Conservation (phyloP, 1,140 invertebrate species). For the Doryteuthis pealeii region DNA sequence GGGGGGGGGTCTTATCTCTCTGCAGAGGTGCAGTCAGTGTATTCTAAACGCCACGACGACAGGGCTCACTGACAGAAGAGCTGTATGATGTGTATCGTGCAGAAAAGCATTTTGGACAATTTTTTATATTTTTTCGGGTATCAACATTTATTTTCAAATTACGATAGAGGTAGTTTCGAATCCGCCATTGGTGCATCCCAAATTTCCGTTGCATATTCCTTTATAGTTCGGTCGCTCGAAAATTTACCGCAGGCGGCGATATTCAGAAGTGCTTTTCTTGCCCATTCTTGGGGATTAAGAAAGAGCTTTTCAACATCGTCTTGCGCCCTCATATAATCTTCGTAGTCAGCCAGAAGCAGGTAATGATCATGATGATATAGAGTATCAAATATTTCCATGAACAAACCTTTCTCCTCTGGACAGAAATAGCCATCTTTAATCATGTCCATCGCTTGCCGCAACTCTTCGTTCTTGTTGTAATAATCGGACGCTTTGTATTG, state of each 20-base stretch:
- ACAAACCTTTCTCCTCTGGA: conserved; percentile 84
- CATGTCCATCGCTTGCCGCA: conserved; percentile 91
- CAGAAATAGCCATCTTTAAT: conserved; percentile 94
- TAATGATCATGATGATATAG: conserved; percentile 94
- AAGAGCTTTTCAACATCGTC: conserved; percentile 82
- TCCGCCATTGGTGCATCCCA: conserved; percentile 78
- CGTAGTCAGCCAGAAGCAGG: conserved; percentile 89
- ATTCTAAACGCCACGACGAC: neutral
- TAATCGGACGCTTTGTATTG: conserved; percentile 88
- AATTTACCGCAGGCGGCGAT: conserved; percentile 98
- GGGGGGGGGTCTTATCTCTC: no score
- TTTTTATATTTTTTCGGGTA: neutral
- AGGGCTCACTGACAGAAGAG: neutral
- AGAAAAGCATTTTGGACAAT: no score
- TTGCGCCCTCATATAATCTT: conserved; percentile 89
- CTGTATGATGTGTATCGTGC: no score
- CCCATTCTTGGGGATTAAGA: conserved; percentile 88
- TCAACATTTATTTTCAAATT: neutral
- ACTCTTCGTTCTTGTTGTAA: conserved; percentile 84
- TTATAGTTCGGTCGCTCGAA: conserved; percentile 91
- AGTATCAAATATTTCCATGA: conserved; percentile 85
- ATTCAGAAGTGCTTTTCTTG: conserved; percentile 91
- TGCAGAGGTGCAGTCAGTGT: no score
- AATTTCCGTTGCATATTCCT: conserved; percentile 92
- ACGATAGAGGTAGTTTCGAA: neutral